Conservation (phyloP, 1,140 invertebrate genomes). For the Muscidifurax raptorellus region DNA sequence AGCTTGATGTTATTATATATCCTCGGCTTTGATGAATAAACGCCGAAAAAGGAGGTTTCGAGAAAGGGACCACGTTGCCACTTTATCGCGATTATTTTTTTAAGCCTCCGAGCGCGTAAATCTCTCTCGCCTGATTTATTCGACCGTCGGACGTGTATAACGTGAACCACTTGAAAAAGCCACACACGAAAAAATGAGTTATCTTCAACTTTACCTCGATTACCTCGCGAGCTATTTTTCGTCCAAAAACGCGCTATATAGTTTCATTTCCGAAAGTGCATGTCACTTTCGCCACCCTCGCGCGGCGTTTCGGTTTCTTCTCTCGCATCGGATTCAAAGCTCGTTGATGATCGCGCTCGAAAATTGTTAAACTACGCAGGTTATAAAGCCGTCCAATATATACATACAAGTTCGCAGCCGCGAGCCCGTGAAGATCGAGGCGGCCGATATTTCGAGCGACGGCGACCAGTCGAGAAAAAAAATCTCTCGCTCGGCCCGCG, state of each 20-base stretch:
- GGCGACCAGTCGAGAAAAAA: constrained; percentile 17
- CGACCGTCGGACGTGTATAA: too few species aligned
- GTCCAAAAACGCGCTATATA: not conserved
- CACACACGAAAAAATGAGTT: not conserved
- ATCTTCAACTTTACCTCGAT: not conserved
- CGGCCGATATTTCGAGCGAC: constrained; percentile 2
- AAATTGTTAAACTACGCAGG: not conserved
- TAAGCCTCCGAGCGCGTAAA: not conserved
- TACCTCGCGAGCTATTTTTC: not conserved
- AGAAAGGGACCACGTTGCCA: not conserved
- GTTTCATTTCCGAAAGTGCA: not conserved
- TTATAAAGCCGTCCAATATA: constrained; percentile 11
- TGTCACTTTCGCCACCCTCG: constrained; percentile 21
- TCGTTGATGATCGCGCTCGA: not conserved
- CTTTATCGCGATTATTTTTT: not conserved
- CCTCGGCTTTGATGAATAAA: not conserved
- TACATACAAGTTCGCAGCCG: not conserved
- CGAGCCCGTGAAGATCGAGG: constrained; percentile 3
- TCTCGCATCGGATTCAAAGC: too few species aligned
- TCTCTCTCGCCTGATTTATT: not conserved
- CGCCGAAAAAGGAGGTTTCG: not conserved
- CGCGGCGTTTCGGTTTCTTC: not conserved
- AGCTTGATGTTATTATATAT: too few species aligned
- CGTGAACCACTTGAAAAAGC: not conserved
- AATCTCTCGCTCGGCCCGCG: not conserved